phyloP scores from a whole-genome alignment of 1,140 invertebrate genomes.

The Chironomus tepperi region DNA sequence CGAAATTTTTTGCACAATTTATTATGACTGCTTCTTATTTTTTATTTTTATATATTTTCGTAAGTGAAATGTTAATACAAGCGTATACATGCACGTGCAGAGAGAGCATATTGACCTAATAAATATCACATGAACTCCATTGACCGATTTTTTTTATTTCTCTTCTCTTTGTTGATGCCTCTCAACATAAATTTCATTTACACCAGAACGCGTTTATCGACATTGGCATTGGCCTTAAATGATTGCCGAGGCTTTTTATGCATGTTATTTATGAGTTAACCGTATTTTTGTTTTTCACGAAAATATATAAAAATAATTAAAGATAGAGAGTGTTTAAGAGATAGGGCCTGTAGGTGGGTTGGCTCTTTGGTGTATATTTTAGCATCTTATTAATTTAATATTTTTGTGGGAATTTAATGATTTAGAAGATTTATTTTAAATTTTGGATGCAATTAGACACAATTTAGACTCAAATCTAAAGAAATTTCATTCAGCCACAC shows the following conservation, averaged over 20 bases:
- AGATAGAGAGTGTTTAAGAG: too few relatives aligned
- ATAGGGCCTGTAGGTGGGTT: too few relatives aligned
- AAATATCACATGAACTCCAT: constrained; percentile 13
- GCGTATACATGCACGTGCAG: not conserved
- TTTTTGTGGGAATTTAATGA: too few relatives aligned
- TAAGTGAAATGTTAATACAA: not conserved
- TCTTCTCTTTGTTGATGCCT: not conserved
- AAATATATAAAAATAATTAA: not conserved
- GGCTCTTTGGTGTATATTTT: too few relatives aligned
- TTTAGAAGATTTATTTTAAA: too few relatives aligned
- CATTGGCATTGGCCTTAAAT: not conserved
- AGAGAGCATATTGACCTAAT: constrained; percentile 7
- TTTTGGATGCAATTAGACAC: too few relatives aligned
- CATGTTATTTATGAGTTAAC: not conserved
- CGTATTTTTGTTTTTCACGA: not conserved
- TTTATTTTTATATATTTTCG: too few relatives aligned
- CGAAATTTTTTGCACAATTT: too few relatives aligned
- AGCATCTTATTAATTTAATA: too few relatives aligned
- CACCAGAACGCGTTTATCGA: constrained; percentile 1
- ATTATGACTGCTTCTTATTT: too few relatives aligned
- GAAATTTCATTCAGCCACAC: too few relatives aligned
- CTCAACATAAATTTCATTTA: constrained; percentile 14
- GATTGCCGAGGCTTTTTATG: not conserved
- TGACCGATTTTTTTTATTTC: constrained; percentile 1
- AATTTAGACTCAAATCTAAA: too few relatives aligned